A percentile compares a stretch with the other conserved stretches of the same genome.
These are phyloP conservation scores for Drosophila elegans DNA, from an alignment of 1,140 invertebrate species.

Conservation along the genomic window DNA sequence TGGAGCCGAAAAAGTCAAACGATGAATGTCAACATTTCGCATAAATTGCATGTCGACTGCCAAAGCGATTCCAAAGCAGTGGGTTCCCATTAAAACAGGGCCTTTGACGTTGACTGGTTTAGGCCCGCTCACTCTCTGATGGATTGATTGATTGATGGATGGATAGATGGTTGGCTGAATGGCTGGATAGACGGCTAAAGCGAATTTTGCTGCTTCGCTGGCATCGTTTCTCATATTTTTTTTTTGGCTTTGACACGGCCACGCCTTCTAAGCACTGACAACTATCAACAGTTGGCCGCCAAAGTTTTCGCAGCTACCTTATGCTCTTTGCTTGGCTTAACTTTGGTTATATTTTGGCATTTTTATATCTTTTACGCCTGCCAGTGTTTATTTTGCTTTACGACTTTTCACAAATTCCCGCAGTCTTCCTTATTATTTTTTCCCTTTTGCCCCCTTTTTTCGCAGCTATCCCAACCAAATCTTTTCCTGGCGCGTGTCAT, in stretches of 20 bases:
- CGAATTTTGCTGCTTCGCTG: conserved; percentile 32
- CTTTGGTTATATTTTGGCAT: conserved; percentile 62
- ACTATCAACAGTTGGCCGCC: conserved; percentile 59
- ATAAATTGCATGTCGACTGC: conserved; percentile 78
- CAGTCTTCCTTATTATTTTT: conserved; percentile 5
- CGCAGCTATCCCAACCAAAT: conserved; percentile 8
- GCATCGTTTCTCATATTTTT: conserved; percentile 10
- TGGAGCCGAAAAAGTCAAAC: conserved; percentile 43
- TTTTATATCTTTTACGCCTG: conserved; percentile 78
- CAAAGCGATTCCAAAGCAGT: conserved; percentile 27
- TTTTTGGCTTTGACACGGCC: not conserved
- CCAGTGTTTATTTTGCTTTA: conserved; percentile 79
- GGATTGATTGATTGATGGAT: conserved; percentile 59
- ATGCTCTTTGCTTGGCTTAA: conserved; percentile 7
- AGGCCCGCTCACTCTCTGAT: conserved; percentile 45
- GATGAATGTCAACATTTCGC: conserved; percentile 80
- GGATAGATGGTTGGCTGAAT: conserved; percentile 21
- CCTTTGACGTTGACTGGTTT: conserved; percentile 50
- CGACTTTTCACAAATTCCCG: conserved; percentile 75
- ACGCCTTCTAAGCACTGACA: conserved; percentile 9
- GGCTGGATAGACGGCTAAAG: conserved; percentile 27
- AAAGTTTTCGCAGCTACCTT: conserved; percentile 21
- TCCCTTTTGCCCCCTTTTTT: not conserved
- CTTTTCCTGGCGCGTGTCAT: conserved; percentile 68
- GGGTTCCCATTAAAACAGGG: conserved; percentile 26